A percentile compares a stretch with the other conserved stretches of the same genome.
phyloP scores from a whole-genome alignment of 2,797 vertebrate genomes.

The Tauraco hartlaubi region DNA sequence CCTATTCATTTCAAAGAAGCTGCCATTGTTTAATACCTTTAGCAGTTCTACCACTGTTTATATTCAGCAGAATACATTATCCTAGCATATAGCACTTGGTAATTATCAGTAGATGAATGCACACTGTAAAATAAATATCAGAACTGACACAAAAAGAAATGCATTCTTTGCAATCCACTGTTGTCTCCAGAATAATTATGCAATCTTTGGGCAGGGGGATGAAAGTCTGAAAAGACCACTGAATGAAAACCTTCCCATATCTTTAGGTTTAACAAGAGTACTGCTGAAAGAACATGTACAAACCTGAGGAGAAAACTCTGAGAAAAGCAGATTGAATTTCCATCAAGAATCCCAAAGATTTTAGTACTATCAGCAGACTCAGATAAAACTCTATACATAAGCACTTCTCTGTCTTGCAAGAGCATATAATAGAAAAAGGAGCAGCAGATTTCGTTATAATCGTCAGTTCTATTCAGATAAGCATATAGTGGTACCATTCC shows the following conservation, averaged over 20 bases:
- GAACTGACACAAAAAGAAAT: background rate
- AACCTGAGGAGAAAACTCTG: conserved; percentile 16
- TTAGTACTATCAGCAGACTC: conserved; percentile 61
- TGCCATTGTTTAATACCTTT: conserved; percentile 38
- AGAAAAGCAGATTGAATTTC: conserved; percentile 53
- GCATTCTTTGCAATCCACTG: background rate
- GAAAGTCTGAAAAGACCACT: background rate
- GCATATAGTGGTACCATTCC: background rate
- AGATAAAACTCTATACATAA: conserved; percentile 58
- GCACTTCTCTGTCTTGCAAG: conserved; percentile 49
- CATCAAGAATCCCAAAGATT: conserved; percentile 57
- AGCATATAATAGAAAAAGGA: conserved; percentile 29
- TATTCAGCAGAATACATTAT: conserved; percentile 42
- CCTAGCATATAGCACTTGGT: background rate
- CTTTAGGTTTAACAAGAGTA: conserved; percentile 12
- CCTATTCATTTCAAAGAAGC: conserved; percentile 53
- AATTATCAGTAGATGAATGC: conserved; percentile 29
- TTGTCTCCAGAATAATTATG: conserved; percentile 7
- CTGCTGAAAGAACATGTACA: background rate
- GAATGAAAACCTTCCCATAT: background rate
- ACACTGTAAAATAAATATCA: conserved; percentile 45
- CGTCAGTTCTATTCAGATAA: conserved; percentile 47
- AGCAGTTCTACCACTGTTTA: conserved; percentile 35
- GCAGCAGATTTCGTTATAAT: conserved; percentile 48
- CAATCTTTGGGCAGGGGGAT: background rate